Evolutionary conservation across 2,888 invertebrate genomes (phyloP).

Genomic region (Drosophila lacicola): DNA sequence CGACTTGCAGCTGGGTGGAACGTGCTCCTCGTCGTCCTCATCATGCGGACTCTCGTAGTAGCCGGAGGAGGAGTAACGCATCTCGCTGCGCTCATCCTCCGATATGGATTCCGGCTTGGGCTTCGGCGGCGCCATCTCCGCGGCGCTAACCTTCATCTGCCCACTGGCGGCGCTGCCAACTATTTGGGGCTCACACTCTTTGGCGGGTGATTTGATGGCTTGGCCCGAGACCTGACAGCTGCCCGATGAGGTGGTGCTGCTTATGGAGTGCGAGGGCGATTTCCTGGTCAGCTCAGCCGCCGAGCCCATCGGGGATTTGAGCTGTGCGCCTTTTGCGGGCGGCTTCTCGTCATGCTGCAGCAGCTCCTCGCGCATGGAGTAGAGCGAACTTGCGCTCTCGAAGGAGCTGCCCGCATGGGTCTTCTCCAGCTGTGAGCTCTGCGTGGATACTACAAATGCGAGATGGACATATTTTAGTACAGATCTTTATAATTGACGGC

Average conservation of each 20-base stretch:
- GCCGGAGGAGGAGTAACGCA: conserved; percentile 90
- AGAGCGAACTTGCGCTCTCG: conserved; percentile 93
- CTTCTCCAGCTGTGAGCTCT: conserved; percentile 86
- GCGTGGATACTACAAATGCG: conserved; percentile 81
- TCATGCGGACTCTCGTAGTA: conserved; percentile 91
- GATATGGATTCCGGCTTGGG: conserved; percentile 87
- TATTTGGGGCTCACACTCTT: conserved; percentile 59
- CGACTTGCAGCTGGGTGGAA: conserved; percentile 53
- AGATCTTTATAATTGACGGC: no score
- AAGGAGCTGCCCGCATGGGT: conserved; percentile 93
- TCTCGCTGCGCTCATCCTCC: conserved; percentile 89
- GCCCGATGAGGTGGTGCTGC: conserved; percentile 87
- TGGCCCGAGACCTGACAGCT: conserved; percentile 84
- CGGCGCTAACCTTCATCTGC: conserved; percentile 40
- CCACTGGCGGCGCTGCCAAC: conserved; percentile 35
- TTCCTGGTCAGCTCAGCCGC: conserved; percentile 64
- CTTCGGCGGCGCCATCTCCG: conserved; percentile 40
- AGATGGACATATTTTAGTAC: not conserved
- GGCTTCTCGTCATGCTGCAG: conserved; percentile 84
- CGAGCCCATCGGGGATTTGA: conserved; percentile 63
- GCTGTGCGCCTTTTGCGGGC: conserved; percentile 27
- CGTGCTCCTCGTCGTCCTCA: conserved; percentile 85
- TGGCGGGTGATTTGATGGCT: conserved; percentile 63
- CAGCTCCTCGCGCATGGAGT: conserved; percentile 91
- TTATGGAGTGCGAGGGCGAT: conserved; percentile 87